Evolutionary conservation across 2,797 vertebrate species (phyloP).

Genomic region (Enteromius afrohamiltoni): DNA sequence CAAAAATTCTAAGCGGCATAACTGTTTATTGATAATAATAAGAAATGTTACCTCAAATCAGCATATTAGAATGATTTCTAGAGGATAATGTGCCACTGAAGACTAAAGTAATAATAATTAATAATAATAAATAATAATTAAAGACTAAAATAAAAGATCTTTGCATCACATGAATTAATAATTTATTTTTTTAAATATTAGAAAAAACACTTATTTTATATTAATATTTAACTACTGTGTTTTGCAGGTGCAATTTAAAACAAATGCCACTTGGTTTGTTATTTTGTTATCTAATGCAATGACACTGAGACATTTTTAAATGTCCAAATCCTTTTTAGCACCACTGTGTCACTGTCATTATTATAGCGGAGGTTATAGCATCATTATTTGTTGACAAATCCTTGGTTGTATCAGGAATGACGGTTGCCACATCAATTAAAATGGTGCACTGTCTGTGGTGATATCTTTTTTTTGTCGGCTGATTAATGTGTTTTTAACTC

Average conservation of each 20-base stretch:
- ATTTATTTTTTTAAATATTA: too few species aligned
- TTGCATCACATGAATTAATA: too few species aligned
- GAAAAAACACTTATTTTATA: too few species aligned
- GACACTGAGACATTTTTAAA: background rate
- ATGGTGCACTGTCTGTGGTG: background rate
- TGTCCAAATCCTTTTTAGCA: background rate
- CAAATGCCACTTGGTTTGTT: background rate
- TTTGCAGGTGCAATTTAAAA: background rate
- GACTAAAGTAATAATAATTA: too few species aligned
- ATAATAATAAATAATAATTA: too few species aligned
- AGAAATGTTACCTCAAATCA: too few species aligned
- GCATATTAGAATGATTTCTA: too few species aligned
- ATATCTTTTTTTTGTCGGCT: constrained; percentile 4
- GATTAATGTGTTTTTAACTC: constrained; percentile 33
- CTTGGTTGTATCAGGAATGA: background rate
- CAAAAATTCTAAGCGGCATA: too few species aligned
- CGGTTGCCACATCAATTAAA: background rate
- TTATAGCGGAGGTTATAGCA: background rate
- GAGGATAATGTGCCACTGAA: too few species aligned
- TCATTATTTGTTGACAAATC: background rate
- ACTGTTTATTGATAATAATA: too few species aligned
- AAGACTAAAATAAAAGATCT: too few species aligned
- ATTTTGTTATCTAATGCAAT: background rate
- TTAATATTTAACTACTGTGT: too few species aligned
- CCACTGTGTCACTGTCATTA: background rate